These are phyloP conservation scores for Oreochromis tanganicae DNA, from an alignment of 2,113 vertebrate genomes.

Conservation along the genomic window DNA sequence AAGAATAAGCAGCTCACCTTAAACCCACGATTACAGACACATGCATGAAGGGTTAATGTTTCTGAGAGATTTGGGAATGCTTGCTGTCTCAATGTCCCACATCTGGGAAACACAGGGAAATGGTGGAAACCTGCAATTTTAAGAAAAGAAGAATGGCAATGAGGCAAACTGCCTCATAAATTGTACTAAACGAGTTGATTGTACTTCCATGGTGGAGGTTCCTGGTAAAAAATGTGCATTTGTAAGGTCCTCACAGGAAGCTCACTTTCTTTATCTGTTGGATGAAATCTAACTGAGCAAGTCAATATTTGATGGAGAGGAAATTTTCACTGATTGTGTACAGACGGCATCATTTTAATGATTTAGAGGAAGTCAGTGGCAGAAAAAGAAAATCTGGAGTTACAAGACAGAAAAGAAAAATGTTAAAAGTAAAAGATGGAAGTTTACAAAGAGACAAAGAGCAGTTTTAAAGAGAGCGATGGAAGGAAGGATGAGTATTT, in stretches of 20 bases:
- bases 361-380: not conserved
- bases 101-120: not conserved
- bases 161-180: not conserved
- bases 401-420: not conserved
- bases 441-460: not conserved
- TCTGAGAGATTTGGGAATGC: not conserved
- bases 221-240: not conserved
- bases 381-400: not conserved
- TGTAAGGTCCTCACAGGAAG: not conserved
- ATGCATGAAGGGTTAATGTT: rapidly evolving
- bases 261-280: too few species aligned
- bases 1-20: not conserved
- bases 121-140: not conserved
- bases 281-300: not conserved
- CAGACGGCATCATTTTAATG: not conserved
- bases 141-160: not conserved
- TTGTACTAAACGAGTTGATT: not conserved
- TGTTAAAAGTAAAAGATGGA: not conserved
- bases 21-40: not conserved
- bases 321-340: not conserved
- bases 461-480: not conserved
- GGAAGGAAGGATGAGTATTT: not conserved
- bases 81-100: rapidly evolving
- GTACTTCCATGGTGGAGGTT: rapidly evolving
- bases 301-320: not conserved